Conservation (phyloP, 2,888 invertebrate genomes). For the Drosophila nr. perissopoda region DNA sequence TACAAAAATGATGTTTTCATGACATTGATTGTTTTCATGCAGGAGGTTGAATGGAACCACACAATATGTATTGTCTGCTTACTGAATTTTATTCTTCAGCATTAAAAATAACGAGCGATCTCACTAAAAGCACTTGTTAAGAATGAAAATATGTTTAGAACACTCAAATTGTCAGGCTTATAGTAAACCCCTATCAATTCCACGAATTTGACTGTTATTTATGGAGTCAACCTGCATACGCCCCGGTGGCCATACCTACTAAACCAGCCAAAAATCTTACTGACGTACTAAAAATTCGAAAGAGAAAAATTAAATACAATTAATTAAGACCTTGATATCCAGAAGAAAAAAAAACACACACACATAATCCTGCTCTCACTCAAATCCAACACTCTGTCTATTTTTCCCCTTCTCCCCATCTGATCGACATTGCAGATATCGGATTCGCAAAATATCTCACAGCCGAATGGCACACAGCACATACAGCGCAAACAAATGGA, state of each 20-base stretch:
- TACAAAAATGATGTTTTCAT: background rate
- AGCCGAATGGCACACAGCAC: conserved; percentile 85
- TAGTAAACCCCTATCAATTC: background rate
- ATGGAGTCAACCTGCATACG: conserved; percentile 33
- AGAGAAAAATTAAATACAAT: conserved; percentile 25
- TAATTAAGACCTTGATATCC: conserved; percentile 42
- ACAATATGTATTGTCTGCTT: background rate
- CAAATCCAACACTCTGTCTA: conserved; percentile 57
- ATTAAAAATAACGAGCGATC: background rate
- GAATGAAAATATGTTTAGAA: background rate
- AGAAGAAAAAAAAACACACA: conserved; percentile 15
- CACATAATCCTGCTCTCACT: conserved; percentile 65
- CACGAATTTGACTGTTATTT: background rate
- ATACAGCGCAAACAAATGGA: conserved; percentile 87
- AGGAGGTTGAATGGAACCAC: background rate
- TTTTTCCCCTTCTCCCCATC: conserved; percentile 53
- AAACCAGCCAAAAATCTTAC: conserved; percentile 42
- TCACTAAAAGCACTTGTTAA: background rate
- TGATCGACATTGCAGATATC: conserved; percentile 81
- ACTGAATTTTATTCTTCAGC: background rate
- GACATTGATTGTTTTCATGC: background rate
- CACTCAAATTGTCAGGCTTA: background rate
- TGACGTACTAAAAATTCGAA: conserved; percentile 26
- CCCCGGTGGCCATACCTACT: conserved; percentile 42
- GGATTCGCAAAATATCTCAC: conserved; percentile 85